Evolutionary conservation across 2,888 invertebrate species (phyloP).

Genomic region (Habrosyne pyritoides): DNA sequence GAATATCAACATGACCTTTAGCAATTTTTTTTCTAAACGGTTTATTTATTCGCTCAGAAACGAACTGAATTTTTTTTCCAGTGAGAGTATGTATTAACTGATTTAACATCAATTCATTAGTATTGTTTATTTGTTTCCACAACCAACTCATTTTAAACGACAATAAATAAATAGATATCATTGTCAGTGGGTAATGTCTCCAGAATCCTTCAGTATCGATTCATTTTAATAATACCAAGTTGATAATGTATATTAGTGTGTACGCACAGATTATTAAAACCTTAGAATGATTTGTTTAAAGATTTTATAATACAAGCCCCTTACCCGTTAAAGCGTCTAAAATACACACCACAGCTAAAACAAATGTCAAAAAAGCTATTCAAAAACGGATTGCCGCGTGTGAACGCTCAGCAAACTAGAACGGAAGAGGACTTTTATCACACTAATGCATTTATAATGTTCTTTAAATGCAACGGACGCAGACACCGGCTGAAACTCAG

Average conservation of each 20-base stretch:
- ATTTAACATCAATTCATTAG: too few relatives aligned
- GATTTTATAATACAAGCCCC: too few relatives aligned
- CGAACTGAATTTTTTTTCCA: not conserved
- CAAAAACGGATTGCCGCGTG: not conserved
- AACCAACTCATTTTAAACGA: too few relatives aligned
- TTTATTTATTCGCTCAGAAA: not conserved
- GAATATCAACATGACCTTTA: constrained; percentile 43
- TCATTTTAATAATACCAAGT: too few relatives aligned
- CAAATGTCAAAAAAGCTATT: not conserved
- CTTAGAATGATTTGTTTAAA: too few relatives aligned
- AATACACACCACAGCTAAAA: not conserved
- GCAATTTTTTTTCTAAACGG: constrained; percentile 8
- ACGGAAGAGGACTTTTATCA: constrained; percentile 17
- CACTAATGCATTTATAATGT: constrained; percentile 67
- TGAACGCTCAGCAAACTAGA: not conserved
- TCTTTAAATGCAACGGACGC: constrained; percentile 41
- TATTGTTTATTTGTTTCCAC: too few relatives aligned
- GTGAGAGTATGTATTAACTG: not conserved
- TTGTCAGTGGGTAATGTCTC: too few relatives aligned
- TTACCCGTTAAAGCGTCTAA: not conserved
- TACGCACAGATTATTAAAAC: not conserved
- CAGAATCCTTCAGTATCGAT: too few relatives aligned
- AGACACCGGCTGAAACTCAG: constrained; percentile 22
- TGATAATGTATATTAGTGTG: not conserved
- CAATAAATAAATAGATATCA: too few relatives aligned